A percentile compares a stretch with the other conserved stretches of the same genome.
Evolutionary conservation across 2,113 vertebrate genomes (phyloP).

Genomic region (Spheniscus mendiculus): DNA sequence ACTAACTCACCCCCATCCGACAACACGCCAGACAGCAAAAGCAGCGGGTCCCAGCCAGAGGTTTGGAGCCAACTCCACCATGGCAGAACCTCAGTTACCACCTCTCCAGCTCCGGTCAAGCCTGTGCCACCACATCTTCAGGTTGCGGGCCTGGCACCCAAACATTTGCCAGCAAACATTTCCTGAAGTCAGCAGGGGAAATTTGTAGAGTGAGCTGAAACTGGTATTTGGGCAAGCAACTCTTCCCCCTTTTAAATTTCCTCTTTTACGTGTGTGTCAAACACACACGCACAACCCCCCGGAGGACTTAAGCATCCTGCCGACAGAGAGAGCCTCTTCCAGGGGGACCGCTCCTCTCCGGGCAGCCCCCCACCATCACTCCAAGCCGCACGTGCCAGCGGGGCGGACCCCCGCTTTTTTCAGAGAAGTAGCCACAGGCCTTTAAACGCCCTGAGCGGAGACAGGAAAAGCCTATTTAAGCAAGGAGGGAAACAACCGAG

Average conservation of each 20-base stretch:
- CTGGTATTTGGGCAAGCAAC: background rate
- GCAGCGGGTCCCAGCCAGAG: background rate
- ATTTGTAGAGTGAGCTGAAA: background rate
- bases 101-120: background rate
- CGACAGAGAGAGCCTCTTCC: background rate
- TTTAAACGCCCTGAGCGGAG: rapidly evolving
- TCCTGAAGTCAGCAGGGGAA: background rate
- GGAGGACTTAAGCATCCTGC: rapidly evolving
- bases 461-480: background rate
- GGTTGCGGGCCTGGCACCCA: background rate
- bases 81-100: background rate
- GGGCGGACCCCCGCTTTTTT: background rate
- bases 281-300: too few species aligned
- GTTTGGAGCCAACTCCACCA: background rate
- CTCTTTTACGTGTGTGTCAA: background rate
- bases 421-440: background rate
- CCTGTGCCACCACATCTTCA: background rate
- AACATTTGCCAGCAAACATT: background rate
- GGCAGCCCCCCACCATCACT: background rate
- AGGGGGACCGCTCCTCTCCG: background rate
- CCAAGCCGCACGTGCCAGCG: rapidly evolving
- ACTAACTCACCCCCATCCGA: too few species aligned
- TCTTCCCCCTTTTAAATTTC: background rate
- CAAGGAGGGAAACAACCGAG: background rate
- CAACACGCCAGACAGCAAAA: background rate